Conservation (phyloP, 2,113 vertebrate genomes). For the Mesembrinibis cayennensis region DNA sequence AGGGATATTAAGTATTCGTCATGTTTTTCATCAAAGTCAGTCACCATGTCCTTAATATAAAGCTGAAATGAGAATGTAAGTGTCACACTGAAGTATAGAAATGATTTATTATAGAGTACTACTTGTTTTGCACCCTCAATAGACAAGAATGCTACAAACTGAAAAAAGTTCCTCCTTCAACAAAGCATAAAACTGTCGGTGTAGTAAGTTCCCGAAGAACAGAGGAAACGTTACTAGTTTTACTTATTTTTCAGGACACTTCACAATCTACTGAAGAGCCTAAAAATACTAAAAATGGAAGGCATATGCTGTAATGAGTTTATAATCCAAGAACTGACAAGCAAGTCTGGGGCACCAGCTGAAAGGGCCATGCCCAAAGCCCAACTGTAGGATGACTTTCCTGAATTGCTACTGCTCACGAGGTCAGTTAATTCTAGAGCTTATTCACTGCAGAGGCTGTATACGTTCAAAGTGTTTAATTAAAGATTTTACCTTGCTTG, state of each 20-base stretch:
- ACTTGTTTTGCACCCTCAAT: not conserved
- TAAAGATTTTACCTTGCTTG: constrained; percentile 9
- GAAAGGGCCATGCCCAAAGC: not conserved
- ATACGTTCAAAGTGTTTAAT: not conserved
- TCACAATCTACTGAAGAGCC: not conserved
- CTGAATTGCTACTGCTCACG: accelerated
- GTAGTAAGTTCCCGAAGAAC: not conserved
- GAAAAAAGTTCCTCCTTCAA: not conserved
- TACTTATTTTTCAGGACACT: not conserved
- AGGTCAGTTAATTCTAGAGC: not conserved
- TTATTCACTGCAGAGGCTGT: not conserved
- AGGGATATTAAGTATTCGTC: constrained; percentile 93
- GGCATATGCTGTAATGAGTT: not conserved
- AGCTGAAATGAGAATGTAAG: constrained; percentile 66
- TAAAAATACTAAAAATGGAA: not conserved
- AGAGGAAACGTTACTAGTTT: not conserved
- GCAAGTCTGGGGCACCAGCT: not conserved
- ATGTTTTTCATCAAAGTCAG: constrained; percentile 87
- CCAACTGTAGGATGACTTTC: not conserved
- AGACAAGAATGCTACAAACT: not conserved
- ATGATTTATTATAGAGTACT: not conserved
- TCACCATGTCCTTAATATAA: constrained; percentile 75
- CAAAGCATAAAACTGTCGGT: not conserved
- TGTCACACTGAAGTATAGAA: not conserved
- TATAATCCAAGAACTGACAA: not conserved